These are phyloP conservation scores for Stegophylla sp. DNA, from an alignment of 2,888 invertebrate genomes.

Conservation along the genomic window DNA sequence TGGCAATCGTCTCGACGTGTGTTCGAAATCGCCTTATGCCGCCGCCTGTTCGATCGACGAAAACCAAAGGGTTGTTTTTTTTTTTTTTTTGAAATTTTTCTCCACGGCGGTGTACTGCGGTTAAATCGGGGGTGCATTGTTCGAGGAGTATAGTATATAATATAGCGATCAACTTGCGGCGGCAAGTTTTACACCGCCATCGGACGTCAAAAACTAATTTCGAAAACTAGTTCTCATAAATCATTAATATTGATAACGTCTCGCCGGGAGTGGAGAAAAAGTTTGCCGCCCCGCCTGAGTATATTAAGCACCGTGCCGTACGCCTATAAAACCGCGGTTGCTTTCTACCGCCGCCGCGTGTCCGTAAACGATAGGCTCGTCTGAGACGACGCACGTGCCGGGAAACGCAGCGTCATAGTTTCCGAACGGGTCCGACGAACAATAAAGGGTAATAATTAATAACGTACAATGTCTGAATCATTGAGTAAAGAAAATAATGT, in stretches of 20 bases:
- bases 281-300: neutral
- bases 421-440: no score
- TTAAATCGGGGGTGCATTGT: conserved; percentile 16
- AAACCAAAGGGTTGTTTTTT: neutral
- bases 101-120: neutral
- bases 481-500: no score
- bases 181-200: conserved; percentile 23
- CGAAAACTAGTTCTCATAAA: conserved; percentile 30
- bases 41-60: neutral
- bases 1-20: neutral
- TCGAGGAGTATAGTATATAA: neutral
- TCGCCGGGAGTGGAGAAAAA: conserved; percentile 10
- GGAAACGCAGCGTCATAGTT: no score
- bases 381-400: no score
- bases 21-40: neutral
- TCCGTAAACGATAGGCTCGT: neutral
- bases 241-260: conserved; percentile 37
- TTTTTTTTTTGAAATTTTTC: neutral
- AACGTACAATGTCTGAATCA: no score
- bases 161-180: conserved; percentile 5
- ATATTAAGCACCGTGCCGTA: no score
- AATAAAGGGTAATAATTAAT: no score
- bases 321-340: no score
- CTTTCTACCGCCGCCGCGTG: no score
- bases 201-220: conserved; percentile 37